A percentile compares a stretch with the other conserved stretches of the same genome.
phyloP scores from a whole-genome alignment of 2,888 invertebrate species.

The Dusona sp. region DNA sequence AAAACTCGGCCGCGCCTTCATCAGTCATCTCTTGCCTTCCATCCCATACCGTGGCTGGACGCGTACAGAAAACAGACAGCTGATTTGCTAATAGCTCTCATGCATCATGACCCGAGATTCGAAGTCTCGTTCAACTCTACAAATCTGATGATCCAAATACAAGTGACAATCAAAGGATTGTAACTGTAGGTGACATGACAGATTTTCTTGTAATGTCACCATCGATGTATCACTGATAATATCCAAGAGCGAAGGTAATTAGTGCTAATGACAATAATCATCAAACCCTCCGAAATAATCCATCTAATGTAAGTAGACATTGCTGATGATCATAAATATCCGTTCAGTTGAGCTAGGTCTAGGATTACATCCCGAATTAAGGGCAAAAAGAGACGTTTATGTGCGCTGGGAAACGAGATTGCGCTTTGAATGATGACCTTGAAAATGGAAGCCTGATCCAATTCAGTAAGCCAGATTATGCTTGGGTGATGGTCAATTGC shows the following conservation, averaged over 20 bases:
- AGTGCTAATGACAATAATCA: conserved; percentile 29
- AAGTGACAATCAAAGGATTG: conserved; percentile 23
- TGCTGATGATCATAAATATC: not conserved
- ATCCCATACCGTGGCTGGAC: conserved; percentile 16
- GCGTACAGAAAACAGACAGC: conserved; percentile 72
- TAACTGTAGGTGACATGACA: not conserved
- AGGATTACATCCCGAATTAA: not conserved
- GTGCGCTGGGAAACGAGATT: not conserved
- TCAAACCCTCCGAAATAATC: not conserved
- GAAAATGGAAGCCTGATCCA: not conserved
- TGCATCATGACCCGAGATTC: conserved; percentile 72
- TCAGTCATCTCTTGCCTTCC: conserved; percentile 70
- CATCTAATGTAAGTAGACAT: not conserved
- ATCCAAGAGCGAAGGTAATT: conserved; percentile 11
- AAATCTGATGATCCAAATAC: conserved; percentile 20
- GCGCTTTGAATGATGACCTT: not conserved
- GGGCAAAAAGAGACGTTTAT: not conserved
- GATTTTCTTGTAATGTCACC: conserved; percentile 15
- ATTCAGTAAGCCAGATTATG: not conserved
- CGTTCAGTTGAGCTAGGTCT: not conserved
- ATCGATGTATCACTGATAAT: conserved; percentile 27
- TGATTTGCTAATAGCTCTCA: conserved; percentile 77
- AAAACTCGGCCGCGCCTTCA: conserved; percentile 73
- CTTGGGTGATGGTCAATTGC: not conserved
- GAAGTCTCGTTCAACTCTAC: conserved; percentile 51